Evolutionary conservation across 53 echinoderm and acorn worm genomes (phyloP).

Genomic region (Echinometra lucunter): DNA sequence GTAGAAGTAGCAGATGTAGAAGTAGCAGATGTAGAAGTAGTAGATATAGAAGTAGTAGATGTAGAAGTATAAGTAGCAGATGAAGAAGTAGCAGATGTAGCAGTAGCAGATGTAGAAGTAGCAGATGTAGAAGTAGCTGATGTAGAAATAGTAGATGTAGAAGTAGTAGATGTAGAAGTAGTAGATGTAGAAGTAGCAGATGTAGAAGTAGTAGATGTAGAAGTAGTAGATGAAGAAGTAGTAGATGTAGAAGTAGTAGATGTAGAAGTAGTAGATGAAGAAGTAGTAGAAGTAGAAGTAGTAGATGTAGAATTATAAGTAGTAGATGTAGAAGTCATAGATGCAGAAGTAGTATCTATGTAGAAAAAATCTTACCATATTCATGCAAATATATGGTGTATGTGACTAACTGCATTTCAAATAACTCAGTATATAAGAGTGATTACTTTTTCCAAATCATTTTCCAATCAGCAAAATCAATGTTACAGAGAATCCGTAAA

Average conservation of each 20-base stretch:
- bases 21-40: slow-evolving; percentile 10
- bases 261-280: background rate
- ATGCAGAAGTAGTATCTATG: slow-evolving; percentile 11
- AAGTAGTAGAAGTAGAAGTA: background rate
- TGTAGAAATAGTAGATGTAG: background rate
- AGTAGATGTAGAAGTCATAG: slow-evolving; percentile 18
- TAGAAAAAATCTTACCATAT: background rate
- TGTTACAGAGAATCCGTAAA: too few species aligned
- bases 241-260: background rate
- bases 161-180: background rate
- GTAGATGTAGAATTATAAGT: background rate
- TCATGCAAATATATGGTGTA: too few species aligned
- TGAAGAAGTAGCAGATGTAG: background rate
- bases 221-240: background rate
- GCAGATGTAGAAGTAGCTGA: background rate
- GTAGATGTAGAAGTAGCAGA: slow-evolving; percentile 35
- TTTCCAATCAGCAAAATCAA: too few species aligned
- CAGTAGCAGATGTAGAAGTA: background rate
- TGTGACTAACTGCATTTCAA: too few species aligned
- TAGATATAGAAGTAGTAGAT: slow-evolving; percentile 9
- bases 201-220: slow-evolving; percentile 20
- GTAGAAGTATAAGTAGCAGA: background rate
- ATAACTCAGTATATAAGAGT: too few species aligned
- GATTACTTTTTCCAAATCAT: too few species aligned
- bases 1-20: background rate